Percentiles rank a stretch among this genome's conserved stretches.
Conservation (phyloP, 2,888 invertebrate genomes). For the Apodemia mormo region DNA sequence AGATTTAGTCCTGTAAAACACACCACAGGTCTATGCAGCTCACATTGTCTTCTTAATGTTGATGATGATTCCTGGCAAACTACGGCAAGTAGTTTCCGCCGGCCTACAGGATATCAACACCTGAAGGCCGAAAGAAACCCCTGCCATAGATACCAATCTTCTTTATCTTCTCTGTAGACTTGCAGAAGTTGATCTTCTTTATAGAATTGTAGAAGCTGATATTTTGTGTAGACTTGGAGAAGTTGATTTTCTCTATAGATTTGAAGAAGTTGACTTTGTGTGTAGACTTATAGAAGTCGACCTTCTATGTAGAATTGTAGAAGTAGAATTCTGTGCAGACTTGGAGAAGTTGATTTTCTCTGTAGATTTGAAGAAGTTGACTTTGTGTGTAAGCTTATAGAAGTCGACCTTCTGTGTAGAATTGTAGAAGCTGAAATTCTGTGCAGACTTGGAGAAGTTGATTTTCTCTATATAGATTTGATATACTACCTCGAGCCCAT, state of each 20-base stretch:
- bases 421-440: not conserved
- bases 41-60: too few species aligned
- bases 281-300: slow-evolving; percentile 23
- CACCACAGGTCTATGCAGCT: too few species aligned
- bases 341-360: too few species aligned
- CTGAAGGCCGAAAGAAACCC: slow-evolving; percentile 98
- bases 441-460: not conserved
- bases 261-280: too few species aligned
- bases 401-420: not conserved
- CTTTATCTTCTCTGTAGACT: slow-evolving; percentile 34
- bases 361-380: too few species aligned
- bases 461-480: too few species aligned
- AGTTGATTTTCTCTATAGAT: too few species aligned
- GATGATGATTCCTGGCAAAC: slow-evolving; percentile 35
- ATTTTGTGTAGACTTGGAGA: not conserved
- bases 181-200: not conserved
- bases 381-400: slow-evolving; percentile 28
- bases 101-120: slow-evolving; percentile 93
- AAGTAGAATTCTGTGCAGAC: not conserved
- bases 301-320: not conserved
- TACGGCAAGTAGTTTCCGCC: slow-evolving; percentile 96
- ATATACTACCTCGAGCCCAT: too few species aligned
- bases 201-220: not conserved
- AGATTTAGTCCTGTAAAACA: too few species aligned
- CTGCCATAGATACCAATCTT: slow-evolving; percentile 77